Evolutionary conservation across 2,888 invertebrate species (phyloP).

Genomic region (Eilema caniola): DNA sequence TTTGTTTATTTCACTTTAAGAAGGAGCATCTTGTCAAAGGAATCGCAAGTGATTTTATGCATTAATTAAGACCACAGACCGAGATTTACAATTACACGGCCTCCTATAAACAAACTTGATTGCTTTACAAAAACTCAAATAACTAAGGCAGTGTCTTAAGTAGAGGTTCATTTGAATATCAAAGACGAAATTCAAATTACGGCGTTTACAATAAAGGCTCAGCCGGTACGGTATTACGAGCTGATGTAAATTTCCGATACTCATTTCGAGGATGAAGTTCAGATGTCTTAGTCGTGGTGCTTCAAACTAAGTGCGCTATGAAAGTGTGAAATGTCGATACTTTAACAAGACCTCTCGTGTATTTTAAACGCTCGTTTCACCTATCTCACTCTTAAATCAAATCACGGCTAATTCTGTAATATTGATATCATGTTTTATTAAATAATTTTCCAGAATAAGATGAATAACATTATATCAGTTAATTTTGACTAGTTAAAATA

Average conservation of each 20-base stretch:
- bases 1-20: constrained; percentile 69
- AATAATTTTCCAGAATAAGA: constrained; percentile 4
- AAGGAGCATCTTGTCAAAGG: constrained; percentile 69
- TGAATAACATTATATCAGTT: background rate
- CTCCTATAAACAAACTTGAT: constrained; percentile 86
- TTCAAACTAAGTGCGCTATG: constrained; percentile 58
- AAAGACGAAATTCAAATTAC: constrained; percentile 87
- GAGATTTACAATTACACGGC: constrained; percentile 85
- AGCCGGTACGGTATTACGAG: constrained; percentile 84
- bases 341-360: constrained; percentile 48
- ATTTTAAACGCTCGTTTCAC: constrained; percentile 43
- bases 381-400: constrained; percentile 44
- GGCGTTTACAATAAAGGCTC: constrained; percentile 86
- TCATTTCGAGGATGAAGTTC: constrained; percentile 84
- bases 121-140: constrained; percentile 87
- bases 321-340: constrained; percentile 48
- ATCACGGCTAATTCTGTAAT: constrained; percentile 38
- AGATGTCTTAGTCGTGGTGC: constrained; percentile 77
- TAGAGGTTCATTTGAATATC: constrained; percentile 86
- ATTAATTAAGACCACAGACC: constrained; percentile 84
- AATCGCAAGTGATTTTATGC: constrained; percentile 77
- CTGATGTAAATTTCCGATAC: constrained; percentile 87
- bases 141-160: constrained; percentile 87
- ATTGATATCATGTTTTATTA: constrained; percentile 23
- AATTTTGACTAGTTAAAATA: too few species aligned